phyloP scores from a whole-genome alignment of 2,797 vertebrate genomes.

The Tolypeutes matacus region DNA sequence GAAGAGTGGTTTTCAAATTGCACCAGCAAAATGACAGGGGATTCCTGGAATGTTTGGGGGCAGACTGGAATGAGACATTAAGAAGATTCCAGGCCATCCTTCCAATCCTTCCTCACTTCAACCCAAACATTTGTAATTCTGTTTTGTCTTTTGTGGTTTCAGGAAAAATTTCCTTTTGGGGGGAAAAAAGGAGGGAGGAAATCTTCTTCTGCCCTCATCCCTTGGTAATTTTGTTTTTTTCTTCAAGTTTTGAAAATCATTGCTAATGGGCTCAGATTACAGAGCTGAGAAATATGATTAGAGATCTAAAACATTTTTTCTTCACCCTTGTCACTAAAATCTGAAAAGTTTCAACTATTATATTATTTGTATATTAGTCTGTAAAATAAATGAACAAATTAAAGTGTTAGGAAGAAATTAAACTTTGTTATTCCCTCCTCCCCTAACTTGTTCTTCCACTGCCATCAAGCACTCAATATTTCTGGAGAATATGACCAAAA shows the following conservation, averaged over 20 bases:
- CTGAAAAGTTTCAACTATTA: neutral
- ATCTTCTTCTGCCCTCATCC: neutral
- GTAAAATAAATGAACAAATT: slow-evolving; percentile 58
- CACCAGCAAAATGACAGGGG: neutral
- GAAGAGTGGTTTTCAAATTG: neutral
- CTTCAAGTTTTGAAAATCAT: neutral
- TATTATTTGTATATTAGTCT: neutral
- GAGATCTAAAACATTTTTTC: slow-evolving; percentile 24
- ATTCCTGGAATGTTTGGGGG: neutral
- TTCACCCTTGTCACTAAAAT: slow-evolving; percentile 32
- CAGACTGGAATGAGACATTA: neutral
- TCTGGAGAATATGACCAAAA: slow-evolving; percentile 20
- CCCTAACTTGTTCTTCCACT: slow-evolving; percentile 19
- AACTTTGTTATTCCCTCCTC: slow-evolving; percentile 44
- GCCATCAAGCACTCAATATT: neutral
- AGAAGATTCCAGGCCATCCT: neutral
- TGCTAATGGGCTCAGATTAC: neutral
- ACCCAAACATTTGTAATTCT: neutral
- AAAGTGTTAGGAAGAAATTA: slow-evolving; percentile 51
- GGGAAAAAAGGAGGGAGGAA: neutral
- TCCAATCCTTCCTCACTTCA: neutral
- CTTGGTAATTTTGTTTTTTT: neutral
- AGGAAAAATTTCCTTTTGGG: neutral
- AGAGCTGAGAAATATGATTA: neutral
- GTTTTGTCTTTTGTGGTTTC: neutral